phyloP scores from a whole-genome alignment of 2,888 invertebrate species.

The Himalopsyche kuldschensis region DNA sequence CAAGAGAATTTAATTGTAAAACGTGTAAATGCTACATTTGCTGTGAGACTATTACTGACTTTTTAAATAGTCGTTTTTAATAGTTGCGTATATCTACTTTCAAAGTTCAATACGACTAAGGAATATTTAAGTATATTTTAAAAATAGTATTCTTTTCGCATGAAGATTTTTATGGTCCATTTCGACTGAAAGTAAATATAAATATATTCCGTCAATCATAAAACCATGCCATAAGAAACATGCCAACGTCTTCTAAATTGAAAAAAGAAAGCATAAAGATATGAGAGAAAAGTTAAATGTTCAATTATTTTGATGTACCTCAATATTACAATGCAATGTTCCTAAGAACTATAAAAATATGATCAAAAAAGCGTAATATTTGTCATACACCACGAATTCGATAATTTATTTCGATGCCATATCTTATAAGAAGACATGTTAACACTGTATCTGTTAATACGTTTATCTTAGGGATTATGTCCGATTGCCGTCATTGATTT shows the following conservation, averaged over 20 bases:
- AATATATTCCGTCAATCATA: neutral
- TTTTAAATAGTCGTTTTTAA: no score
- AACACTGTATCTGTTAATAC: no score
- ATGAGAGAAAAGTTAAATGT: neutral
- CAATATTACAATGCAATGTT: neutral
- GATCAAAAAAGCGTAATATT: neutral
- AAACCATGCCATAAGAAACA: neutral
- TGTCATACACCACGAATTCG: no score
- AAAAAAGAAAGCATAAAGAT: neutral
- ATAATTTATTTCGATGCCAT: no score
- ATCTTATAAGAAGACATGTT: no score
- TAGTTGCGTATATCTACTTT: no score
- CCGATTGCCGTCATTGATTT: neutral
- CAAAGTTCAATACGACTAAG: no score
- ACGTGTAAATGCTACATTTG: neutral
- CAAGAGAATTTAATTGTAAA: neutral
- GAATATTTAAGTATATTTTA: no score
- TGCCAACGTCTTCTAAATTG: neutral
- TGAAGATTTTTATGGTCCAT: neutral
- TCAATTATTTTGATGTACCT: neutral
- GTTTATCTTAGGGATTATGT: neutral
- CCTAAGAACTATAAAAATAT: neutral
- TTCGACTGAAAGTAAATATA: neutral
- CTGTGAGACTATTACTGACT: neutral
- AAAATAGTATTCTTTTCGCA: neutral